Evolutionary conservation across 2,888 invertebrate genomes (phyloP), one percentile per base, ranked within the genome.

Genomic region (Matsumyia berberina): DNA sequence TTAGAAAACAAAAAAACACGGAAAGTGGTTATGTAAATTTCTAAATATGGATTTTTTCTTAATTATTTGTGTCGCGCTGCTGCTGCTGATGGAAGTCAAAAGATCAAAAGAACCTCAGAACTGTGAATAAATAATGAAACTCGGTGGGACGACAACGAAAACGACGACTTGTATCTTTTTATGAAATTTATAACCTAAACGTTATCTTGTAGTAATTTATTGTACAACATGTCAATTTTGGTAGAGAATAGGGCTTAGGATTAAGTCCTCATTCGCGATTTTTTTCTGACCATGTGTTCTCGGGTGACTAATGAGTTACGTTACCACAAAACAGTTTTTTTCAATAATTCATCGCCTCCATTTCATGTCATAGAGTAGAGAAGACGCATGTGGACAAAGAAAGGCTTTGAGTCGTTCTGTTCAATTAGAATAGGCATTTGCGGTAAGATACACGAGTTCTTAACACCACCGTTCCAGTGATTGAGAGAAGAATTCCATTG

Each of bases 21-120:
- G 55, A 73, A 74, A 85, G 85, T 79, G 73, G 79, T 69, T 85
- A 85, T 85, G 83, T 69, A 51, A 85, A 85, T 85, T 64, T 53
- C 8, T 46, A 17, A 58, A 73, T 37, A 62, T 53, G 62, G 31
- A 55, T 53, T 72, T 64, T 72, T 72, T 46, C 24, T 46, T 37
- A 55, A 33, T 72, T 37, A 29, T 42, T 51, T 46, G 49, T 19
- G 33, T 15, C 3, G 11, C 2, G 37, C 12, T 53, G 53, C 12
- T 46, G 29, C 12, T 39, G 58, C 58, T 66, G 49, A 39, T 44
- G 39, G 66, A 62, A 72, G 29, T 15, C 17, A 33, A 33, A 51
- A 51, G 46, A 73, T 37, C 42, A 55, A 60, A 78, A 58, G 67
- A 62, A 58, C 24, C 4, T 24, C 4, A 24, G 33, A 66, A 49